Base-by-base conservation (phyloP, 2,888 invertebrate species). In the Agonum fuliginosum region DNA sequence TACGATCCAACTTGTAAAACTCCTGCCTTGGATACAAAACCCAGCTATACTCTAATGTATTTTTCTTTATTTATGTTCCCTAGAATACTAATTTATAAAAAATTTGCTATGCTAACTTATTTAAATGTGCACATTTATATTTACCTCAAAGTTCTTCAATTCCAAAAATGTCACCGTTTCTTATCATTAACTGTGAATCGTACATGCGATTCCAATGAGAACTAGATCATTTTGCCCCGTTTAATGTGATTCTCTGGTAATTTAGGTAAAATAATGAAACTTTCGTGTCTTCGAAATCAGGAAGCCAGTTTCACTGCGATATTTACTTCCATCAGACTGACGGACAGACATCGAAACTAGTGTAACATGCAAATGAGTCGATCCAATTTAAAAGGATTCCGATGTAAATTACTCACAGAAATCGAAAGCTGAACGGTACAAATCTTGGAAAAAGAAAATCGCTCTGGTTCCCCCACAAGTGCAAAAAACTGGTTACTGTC, bases 301-400 rank as follows among this genome's bases (percentile, higher is more conserved):
- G 54, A 54, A 54, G 12, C 24, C 54, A 54, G 24, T 54, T 54
- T 54, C 54, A 22, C 54, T 54, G 24, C 54, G 54, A 54, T 54
- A 62, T 62, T 62, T 30, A 62, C 58, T 20, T 27, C 34, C 27
- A 27, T 58, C 27, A 65, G 34, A 65, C 34, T 17, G 24, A 37
- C 34, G 48, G 48, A 70, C 71, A 62, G 24, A 62, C 73, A 62
- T 62, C 62, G 41, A 58, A 74, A 73, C 58, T 73, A 20, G 74
- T 74, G 74, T 74, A 43, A 58, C 74, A 74, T 62, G 73, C 65
- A 76, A 76, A 76, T 69, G 20, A 67, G 65, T 51, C 51, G 67
- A 76, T 51, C 65, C 34, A 30, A 76, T 76, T 67, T 76, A 76
- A 76, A 76, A 76, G 75, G 75, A 76, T 76, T 76, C 75, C 69